phyloP scores from a whole-genome alignment of 2,797 vertebrate genomes.

The Sparidentex hasta region DNA sequence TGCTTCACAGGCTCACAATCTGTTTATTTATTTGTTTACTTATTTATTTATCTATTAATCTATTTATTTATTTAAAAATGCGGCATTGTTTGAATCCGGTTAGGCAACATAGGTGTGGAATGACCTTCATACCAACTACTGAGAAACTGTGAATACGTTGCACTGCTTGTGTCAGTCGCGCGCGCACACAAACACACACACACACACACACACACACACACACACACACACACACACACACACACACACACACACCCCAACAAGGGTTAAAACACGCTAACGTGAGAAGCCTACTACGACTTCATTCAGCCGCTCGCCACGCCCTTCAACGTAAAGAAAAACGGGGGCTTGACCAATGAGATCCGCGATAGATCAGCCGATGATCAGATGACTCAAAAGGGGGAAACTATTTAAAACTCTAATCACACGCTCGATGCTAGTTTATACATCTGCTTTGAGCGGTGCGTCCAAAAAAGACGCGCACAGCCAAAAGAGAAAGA shows the following conservation, averaged over 20 bases:
- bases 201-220: no score
- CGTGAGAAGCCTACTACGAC: slow-evolving; percentile 74
- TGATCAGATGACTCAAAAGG: slow-evolving; percentile 88
- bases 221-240: no score
- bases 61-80: no score
- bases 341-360: slow-evolving; percentile 88
- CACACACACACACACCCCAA: slow-evolving; percentile 10
- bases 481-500: slow-evolving; percentile 17
- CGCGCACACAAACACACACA: no score
- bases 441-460: slow-evolving; percentile 62
- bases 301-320: slow-evolving; percentile 83
- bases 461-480: slow-evolving; percentile 14
- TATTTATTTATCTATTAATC: neutral
- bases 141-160: neutral
- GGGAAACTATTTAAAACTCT: slow-evolving; percentile 88
- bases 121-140: slow-evolving; percentile 33
- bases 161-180: slow-evolving; percentile 47
- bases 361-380: slow-evolving; percentile 84
- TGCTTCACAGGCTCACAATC: accelerated
- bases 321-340: slow-evolving; percentile 81
- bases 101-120: neutral
- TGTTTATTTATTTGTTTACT: neutral
- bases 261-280: slow-evolving; percentile 46
- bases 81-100: neutral
- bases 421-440: slow-evolving; percentile 72